phyloP scores from a whole-genome alignment of 2,888 invertebrate species.

The Eurytoma californica region DNA sequence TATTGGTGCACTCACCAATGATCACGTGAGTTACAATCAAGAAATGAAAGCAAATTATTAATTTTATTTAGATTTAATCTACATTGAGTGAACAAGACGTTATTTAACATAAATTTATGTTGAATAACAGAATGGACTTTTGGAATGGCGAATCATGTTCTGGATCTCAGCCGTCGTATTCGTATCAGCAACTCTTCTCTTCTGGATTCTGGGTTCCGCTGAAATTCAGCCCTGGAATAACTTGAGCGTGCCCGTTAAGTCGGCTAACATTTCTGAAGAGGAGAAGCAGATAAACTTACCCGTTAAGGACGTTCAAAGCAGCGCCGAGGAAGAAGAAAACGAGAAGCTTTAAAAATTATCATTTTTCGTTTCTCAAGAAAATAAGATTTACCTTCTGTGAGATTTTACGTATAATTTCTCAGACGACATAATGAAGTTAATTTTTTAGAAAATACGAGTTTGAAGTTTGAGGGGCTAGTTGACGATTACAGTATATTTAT shows the following conservation, averaged over 20 bases:
- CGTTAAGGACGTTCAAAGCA: constrained; percentile 54
- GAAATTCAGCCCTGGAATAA: constrained; percentile 81
- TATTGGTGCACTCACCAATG: constrained; percentile 68
- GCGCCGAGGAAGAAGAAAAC: constrained; percentile 68
- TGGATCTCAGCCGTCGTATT: constrained; percentile 84
- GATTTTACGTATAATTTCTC: neutral
- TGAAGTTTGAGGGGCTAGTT: neutral
- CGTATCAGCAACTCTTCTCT: constrained; percentile 82
- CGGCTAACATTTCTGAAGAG: constrained; percentile 61
- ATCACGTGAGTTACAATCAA: constrained; percentile 61
- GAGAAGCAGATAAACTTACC: constrained; percentile 64
- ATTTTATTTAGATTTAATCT: neutral
- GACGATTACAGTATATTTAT: too few species aligned
- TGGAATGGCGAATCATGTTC: constrained; percentile 86
- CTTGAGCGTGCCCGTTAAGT: neutral
- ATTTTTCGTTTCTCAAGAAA: neutral
- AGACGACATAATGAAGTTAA: neutral
- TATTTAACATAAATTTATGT: neutral
- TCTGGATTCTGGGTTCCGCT: constrained; percentile 83
- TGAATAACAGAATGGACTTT: constrained; percentile 81
- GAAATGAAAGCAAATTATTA: too few species aligned
- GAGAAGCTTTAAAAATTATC: constrained; percentile 63
- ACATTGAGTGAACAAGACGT: neutral
- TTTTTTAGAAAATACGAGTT: neutral
- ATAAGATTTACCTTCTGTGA: neutral